Conservation (phyloP, 2,113 vertebrate genomes). For the Chaetodon auriga region DNA sequence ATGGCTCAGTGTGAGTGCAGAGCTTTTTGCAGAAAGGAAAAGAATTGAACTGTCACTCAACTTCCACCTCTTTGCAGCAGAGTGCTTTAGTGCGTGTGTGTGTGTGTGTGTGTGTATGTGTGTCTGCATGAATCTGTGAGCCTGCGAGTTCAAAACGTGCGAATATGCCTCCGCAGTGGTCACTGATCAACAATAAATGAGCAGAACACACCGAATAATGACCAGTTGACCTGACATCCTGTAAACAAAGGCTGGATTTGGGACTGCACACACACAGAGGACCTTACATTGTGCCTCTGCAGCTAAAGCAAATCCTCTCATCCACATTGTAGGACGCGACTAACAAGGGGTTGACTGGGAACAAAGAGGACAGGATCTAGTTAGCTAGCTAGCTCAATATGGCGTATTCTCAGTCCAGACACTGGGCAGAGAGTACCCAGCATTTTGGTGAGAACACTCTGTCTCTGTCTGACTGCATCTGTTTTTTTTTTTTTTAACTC, state of each 20-base stretch:
- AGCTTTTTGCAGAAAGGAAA: conserved; percentile 46
- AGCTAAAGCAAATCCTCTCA: conserved; percentile 66
- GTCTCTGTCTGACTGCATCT: conserved; percentile 28
- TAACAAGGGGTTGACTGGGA: conserved; percentile 30
- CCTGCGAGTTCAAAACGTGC: conserved; percentile 1
- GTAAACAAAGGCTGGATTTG: conserved; percentile 47
- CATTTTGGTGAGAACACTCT: conserved; percentile 37
- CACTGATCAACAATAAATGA: conserved; percentile 17
- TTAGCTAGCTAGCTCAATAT: neutral
- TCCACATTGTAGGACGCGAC: conserved; percentile 35
- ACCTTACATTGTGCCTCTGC: conserved; percentile 39
- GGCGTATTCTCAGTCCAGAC: conserved; percentile 22
- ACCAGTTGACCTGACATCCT: conserved; percentile 44
- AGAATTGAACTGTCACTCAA: conserved; percentile 74
- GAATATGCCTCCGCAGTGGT: conserved; percentile 10
- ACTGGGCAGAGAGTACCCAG: conserved; percentile 30
- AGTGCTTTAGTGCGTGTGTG: conserved; percentile 22
- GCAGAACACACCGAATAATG: conserved; percentile 26
- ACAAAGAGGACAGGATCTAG: conserved; percentile 42
- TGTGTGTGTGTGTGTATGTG: conserved; percentile 3
- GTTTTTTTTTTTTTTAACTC: rapidly evolving
- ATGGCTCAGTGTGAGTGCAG: conserved; percentile 54
- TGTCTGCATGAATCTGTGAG: conserved; percentile 8
- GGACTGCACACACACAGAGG: conserved; percentile 31
- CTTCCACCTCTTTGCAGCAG: conserved; percentile 44